Conservation (phyloP, 2,888 invertebrate species). For the Pedicia rivosa region DNA sequence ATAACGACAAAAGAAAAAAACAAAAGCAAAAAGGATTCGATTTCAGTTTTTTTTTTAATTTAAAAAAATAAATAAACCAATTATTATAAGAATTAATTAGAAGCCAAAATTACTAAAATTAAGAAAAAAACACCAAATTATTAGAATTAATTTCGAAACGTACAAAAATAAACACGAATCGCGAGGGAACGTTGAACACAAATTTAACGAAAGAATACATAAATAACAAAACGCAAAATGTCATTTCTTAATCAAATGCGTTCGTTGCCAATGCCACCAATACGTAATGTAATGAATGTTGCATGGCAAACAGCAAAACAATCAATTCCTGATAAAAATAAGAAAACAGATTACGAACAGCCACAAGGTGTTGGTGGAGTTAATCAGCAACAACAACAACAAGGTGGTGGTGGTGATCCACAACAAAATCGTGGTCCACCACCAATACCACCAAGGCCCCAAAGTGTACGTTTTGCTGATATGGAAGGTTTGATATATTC, state of each 20-base stretch:
- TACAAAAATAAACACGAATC: no score
- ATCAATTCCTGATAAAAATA: conserved; percentile 51
- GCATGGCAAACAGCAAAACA: conserved; percentile 70
- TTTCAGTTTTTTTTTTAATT: no score
- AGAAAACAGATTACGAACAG: conserved; percentile 32
- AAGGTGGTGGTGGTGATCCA: neutral
- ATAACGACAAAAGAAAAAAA: no score
- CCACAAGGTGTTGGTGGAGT: conserved; percentile 23
- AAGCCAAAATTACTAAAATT: no score
- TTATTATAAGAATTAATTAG: no score
- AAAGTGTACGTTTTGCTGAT: conserved; percentile 38
- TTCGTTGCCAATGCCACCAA: conserved; percentile 57
- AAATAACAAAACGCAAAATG: conserved; percentile 33
- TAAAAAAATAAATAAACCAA: no score
- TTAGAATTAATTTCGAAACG: no score
- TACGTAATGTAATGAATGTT: conserved; percentile 62
- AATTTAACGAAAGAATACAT: no score
- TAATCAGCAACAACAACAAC: neutral
- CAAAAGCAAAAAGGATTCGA: no score
- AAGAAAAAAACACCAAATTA: no score
- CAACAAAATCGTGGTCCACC: conserved; percentile 18
- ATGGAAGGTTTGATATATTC: no score
- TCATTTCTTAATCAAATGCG: conserved; percentile 37
- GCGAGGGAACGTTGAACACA: no score
- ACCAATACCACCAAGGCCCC: conserved; percentile 25